Conservation (phyloP, 2,888 invertebrate species). For the Athrips mouffetella region DNA sequence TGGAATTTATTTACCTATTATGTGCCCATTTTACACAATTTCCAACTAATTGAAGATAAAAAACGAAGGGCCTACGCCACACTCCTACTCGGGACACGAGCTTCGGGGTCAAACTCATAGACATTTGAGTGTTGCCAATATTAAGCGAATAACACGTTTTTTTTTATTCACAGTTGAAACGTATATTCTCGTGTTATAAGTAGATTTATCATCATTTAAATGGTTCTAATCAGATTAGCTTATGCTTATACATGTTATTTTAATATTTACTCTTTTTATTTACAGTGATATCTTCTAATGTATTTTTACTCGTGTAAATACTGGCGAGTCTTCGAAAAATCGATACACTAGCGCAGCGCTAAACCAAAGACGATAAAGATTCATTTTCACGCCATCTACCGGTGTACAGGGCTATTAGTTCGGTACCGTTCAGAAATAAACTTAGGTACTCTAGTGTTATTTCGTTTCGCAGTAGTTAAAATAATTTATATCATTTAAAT, state of each 20-base stretch:
- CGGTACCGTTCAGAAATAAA: conserved; percentile 12
- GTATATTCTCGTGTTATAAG: background rate
- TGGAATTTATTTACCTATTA: conserved; percentile 71
- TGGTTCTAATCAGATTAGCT: background rate
- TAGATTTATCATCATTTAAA: background rate
- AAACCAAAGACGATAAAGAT: conserved; percentile 52
- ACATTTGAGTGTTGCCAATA: conserved; percentile 67
- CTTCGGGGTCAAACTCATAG: conserved; percentile 79
- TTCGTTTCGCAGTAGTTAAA: too few species aligned
- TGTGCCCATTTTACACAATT: conserved; percentile 76
- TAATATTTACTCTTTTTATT: background rate
- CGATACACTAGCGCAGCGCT: conserved; percentile 73
- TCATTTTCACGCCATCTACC: conserved; percentile 56
- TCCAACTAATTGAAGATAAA: conserved; percentile 67
- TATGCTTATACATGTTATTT: conserved; percentile 13
- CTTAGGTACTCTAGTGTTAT: background rate
- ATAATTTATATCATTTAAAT: too few species aligned
- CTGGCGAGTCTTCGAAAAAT: conserved; percentile 52
- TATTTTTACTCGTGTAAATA: conserved; percentile 56
- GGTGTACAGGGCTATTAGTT: background rate
- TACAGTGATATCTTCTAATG: conserved; percentile 13
- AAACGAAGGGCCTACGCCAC: conserved; percentile 74
- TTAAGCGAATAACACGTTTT: conserved; percentile 12
- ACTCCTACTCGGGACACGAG: conserved; percentile 75
- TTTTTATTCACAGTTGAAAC: conserved; percentile 10